phyloP scores from a whole-genome alignment of 2,797 vertebrate genomes.

The Gymnoscopelus braueri region DNA sequence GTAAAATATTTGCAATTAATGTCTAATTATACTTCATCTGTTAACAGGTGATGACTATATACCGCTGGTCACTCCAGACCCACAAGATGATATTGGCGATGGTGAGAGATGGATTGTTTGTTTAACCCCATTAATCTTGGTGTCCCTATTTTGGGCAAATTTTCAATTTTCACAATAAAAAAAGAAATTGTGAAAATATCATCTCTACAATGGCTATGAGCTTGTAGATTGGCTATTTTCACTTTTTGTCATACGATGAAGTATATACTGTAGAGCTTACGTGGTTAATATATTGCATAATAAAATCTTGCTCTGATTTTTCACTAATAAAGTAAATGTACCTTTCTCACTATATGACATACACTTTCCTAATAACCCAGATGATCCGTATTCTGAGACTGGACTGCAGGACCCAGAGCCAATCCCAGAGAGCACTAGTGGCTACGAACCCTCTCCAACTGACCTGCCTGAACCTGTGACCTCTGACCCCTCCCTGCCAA shows the following conservation, averaged over 20 bases:
- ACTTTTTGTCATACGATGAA: no score
- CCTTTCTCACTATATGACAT: constrained; percentile 1
- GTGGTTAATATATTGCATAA: background rate
- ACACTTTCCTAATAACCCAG: constrained; percentile 15
- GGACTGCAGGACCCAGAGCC: constrained; percentile 19
- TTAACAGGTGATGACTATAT: constrained; percentile 32
- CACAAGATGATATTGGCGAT: constrained; percentile 30
- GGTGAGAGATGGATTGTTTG: constrained; percentile 46
- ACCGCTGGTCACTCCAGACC: constrained; percentile 27
- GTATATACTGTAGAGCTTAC: no score
- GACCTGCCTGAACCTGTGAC: constrained; percentile 28
- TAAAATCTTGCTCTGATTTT: background rate
- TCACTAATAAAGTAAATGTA: background rate
- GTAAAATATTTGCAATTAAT: background rate
- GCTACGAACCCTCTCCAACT: constrained; percentile 26
- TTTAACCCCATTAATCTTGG: background rate
- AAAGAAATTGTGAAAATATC: no score
- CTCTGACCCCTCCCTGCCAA: constrained; percentile 25
- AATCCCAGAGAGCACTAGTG: constrained; percentile 54
- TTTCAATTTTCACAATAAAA: no score
- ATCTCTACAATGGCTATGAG: no score
- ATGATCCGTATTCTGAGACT: constrained; percentile 15
- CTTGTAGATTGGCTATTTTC: no score
- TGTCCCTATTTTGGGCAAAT: no score
- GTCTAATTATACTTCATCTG: constrained; percentile 14